Conservation (phyloP, 1,140 invertebrate genomes). For the Bombus terrestris region DNA sequence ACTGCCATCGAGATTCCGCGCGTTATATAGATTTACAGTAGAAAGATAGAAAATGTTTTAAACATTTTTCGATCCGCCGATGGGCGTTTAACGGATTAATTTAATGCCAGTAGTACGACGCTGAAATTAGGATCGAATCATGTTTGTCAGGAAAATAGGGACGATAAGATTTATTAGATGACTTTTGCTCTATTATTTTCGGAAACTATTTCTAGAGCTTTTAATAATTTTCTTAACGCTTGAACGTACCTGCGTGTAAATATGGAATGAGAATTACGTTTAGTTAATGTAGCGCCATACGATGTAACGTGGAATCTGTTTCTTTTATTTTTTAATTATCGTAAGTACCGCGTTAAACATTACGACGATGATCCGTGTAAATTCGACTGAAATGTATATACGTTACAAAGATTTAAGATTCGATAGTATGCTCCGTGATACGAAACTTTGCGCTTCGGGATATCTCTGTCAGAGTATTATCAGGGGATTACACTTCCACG, state of each 20-base stretch:
- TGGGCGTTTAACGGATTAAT: neutral
- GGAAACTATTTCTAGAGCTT: neutral
- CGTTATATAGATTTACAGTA: neutral
- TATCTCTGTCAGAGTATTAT: conserved; percentile 34
- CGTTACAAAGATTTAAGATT: neutral
- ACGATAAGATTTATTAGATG: neutral
- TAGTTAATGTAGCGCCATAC: too few relatives aligned
- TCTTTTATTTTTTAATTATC: neutral
- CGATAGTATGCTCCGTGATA: neutral
- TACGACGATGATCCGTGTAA: neutral
- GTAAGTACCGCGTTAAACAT: neutral
- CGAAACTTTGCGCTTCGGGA: conserved; percentile 2
- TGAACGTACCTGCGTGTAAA: too few relatives aligned
- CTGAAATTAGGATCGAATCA: neutral
- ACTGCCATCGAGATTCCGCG: conserved; percentile 8
- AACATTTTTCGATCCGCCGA: neutral
- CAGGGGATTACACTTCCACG: conserved; percentile 39
- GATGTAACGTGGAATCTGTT: neutral
- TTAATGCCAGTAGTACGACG: too few relatives aligned
- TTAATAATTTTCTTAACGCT: neutral
- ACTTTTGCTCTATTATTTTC: too few relatives aligned
- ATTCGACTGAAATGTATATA: neutral
- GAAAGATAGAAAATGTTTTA: neutral
- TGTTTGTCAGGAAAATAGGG: neutral
- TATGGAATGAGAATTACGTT: too few relatives aligned